Conservation (phyloP, 2,797 vertebrate genomes). For the Molossus alvarezi region DNA sequence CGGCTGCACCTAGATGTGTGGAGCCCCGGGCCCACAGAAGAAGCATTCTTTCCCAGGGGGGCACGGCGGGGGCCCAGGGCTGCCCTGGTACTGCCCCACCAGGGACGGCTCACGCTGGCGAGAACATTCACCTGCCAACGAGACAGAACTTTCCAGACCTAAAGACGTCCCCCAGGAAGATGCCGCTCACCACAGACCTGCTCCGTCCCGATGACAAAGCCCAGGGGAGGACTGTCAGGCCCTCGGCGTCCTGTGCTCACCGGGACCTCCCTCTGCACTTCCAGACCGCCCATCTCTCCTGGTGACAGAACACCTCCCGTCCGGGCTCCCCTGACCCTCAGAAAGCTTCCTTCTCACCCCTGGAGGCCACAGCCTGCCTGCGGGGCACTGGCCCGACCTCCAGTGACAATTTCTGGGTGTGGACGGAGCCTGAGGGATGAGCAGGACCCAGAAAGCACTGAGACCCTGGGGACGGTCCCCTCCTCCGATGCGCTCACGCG, state of each 20-base stretch:
- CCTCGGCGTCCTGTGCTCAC: background rate
- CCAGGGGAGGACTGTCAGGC: background rate
- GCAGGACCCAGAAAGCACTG: background rate
- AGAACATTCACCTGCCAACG: background rate
- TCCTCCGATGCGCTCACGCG: no score
- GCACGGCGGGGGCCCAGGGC: background rate
- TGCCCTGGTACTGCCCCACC: no score
- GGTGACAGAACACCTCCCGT: fast-evolving
- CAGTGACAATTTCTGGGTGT: background rate
- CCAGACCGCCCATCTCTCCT: background rate
- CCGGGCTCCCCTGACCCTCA: background rate
- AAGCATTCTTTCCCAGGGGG: fast-evolving
- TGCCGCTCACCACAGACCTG: fast-evolving
- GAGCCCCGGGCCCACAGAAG: fast-evolving
- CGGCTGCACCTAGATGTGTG: fast-evolving
- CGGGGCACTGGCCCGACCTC: background rate
- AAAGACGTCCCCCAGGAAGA: background rate
- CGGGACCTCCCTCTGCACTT: fast-evolving
- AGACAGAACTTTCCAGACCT: background rate
- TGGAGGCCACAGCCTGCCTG: no score
- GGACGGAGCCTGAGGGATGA: background rate
- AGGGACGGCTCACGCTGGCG: background rate
- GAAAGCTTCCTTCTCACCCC: background rate
- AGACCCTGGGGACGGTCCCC: no score
- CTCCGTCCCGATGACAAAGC: background rate